A percentile compares a stretch with the other conserved stretches of the same genome.
These are phyloP conservation scores for Drosophila leonis DNA, from an alignment of 2,888 invertebrate species.

Conservation along the genomic window DNA sequence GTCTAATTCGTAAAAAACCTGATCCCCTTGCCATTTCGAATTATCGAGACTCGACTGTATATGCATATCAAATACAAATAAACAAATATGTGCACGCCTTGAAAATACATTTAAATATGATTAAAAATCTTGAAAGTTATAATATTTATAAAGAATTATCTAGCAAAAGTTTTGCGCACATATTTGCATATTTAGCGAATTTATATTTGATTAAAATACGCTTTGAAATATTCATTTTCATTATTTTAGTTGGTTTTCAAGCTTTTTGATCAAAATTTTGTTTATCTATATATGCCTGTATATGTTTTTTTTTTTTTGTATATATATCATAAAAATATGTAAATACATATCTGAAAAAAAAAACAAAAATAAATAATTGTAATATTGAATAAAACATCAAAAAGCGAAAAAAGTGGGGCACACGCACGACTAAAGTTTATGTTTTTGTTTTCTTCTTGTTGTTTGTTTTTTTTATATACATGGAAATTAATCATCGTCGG, in stretches of 20 bases:
- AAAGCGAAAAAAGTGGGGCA: slow-evolving; percentile 46
- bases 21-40: no score
- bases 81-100: slow-evolving; percentile 15
- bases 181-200: slow-evolving; percentile 23
- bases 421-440: slow-evolving; percentile 29
- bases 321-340: slow-evolving; percentile 56
- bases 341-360: slow-evolving; percentile 37
- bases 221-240: slow-evolving; percentile 5
- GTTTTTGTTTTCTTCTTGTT: background rate
- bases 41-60: no score
- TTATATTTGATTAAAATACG: slow-evolving; percentile 31
- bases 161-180: slow-evolving; percentile 1
- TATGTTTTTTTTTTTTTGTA: slow-evolving; percentile 52
- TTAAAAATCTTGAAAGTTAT: background rate
- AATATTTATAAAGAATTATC: no score
- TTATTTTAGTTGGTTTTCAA: slow-evolving; percentile 11
- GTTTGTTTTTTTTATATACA: slow-evolving; percentile 3
- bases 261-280: slow-evolving; percentile 32
- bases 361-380: slow-evolving; percentile 11
- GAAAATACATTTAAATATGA: slow-evolving; percentile 1
- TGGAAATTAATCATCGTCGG: slow-evolving; percentile 83
- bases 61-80: slow-evolving; percentile 28
- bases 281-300: slow-evolving; percentile 44
- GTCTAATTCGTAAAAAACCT: no score
- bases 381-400: slow-evolving; percentile 23